Evolutionary conservation across 2,113 vertebrate genomes (phyloP), one percentile per base, ranked within the genome.

Genomic region (Barbus barbus): DNA sequence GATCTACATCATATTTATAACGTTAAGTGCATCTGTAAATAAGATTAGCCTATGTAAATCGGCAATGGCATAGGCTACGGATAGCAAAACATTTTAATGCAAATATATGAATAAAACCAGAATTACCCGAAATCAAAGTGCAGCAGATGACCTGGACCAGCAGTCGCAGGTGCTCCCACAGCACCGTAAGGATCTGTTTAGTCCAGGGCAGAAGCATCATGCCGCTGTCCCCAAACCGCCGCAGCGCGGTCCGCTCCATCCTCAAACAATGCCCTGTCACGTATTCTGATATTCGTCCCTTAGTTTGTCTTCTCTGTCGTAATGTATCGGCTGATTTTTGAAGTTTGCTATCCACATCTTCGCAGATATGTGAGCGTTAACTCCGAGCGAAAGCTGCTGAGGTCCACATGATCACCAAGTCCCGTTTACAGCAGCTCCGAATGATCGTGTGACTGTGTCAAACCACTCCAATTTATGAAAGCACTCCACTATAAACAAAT

Each of bases 71-170:
- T 13, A 20, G 44, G 4, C 5, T 12, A 83, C 31, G 1, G 38
- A 22, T 1, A 41, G 1, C 14, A 60, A 79, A 16, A 16, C 14
- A 14, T 18, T 41, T 16, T 2, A 51, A n/a, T 14, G 6, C 31
- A 78, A 38, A 60, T 53, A 16, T 74, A 36, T 44, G 5, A 48
- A n/a, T 16, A 22, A 24, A 61, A 8, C 3, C 14, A 18, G 33
- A n/a, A 80, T 83, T 87, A 95, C 94, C 94, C 41, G 94, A 89
- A 74, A 94, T 72, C 60, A 93, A 92, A 36, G 89, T 93, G 91
- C 92, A 94, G 89, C 93, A 95, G 22, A 95, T 94, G 79, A 95
- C 90, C n/a, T 94, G 93, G 6, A 94, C 79, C 87, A 95, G 84
- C 86, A 94, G 56, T 63, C 94, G 90, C 0, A 95, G 82, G 72